These are phyloP conservation scores for Ctenopoma kingsleyae DNA, from an alignment of 2,797 vertebrate genomes.

Conservation along the genomic window DNA sequence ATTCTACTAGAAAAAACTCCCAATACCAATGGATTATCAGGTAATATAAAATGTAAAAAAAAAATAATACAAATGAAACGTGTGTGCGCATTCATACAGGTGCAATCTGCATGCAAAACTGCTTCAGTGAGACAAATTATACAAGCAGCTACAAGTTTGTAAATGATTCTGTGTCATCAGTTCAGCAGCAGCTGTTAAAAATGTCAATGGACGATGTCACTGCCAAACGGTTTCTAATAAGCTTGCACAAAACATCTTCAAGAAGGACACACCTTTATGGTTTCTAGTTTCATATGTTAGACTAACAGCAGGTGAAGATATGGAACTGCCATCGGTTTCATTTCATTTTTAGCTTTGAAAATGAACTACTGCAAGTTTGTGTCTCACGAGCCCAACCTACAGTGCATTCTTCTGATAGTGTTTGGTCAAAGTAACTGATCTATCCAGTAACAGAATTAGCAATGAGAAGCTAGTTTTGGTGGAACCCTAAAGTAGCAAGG, in stretches of 20 bases:
- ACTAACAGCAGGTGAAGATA: constrained; percentile 12
- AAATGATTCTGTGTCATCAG: constrained; percentile 23
- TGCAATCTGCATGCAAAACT: constrained; percentile 80
- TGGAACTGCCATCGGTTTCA: constrained; percentile 2
- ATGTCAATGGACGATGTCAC: constrained; percentile 27
- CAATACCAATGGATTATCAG: constrained; percentile 79
- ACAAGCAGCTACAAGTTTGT: constrained; percentile 68
- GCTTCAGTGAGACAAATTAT: constrained; percentile 61
- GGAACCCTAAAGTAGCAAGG: constrained; percentile 18
- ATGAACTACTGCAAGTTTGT: neutral
- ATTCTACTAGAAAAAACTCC: constrained; percentile 85
- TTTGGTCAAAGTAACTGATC: constrained; percentile 22
- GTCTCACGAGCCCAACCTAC: constrained; percentile 10
- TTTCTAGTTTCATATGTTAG: constrained; percentile 17
- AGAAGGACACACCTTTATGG: constrained; percentile 32
- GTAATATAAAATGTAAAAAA: constrained; percentile 77
- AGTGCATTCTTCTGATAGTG: constrained; percentile 31
- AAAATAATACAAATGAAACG: constrained; percentile 52
- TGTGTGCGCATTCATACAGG: constrained; percentile 73
- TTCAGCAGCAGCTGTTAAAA: constrained; percentile 36
- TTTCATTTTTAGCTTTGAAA: neutral
- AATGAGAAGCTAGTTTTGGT: constrained; percentile 4
- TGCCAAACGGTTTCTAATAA: constrained; percentile 25
- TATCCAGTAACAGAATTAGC: constrained; percentile 20
- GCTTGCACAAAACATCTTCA: constrained; percentile 39